Percentiles rank a stretch among this genome's conserved stretches.
phyloP scores from a whole-genome alignment of 2,888 invertebrate species.

The Ptychoptera albimana region DNA sequence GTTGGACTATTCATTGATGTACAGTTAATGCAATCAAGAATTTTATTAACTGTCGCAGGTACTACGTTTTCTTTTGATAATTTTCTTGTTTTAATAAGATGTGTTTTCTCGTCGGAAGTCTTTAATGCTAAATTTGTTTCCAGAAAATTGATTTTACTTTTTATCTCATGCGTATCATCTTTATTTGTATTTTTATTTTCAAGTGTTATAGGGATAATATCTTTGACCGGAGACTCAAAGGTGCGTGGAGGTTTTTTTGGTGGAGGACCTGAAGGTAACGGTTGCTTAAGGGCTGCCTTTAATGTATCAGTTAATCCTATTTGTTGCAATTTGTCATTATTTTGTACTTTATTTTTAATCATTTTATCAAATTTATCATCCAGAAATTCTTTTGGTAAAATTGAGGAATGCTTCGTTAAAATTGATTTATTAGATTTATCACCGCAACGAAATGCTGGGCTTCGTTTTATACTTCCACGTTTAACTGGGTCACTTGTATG shows the following conservation, averaged over 20 bases:
- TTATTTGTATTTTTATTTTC: constrained; percentile 14
- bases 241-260: constrained; percentile 61
- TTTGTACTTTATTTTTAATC: constrained; percentile 20
- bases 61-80: neutral
- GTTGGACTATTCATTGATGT: neutral
- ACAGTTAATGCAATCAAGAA: neutral
- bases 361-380: constrained; percentile 12
- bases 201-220: constrained; percentile 7
- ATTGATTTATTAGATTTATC: constrained; percentile 14
- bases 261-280: constrained; percentile 51
- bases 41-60: neutral
- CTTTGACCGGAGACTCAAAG: constrained; percentile 26
- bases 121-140: constrained; percentile 17
- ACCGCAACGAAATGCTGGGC: constrained; percentile 39
- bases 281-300: constrained; percentile 47
- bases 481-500: constrained; percentile 28
- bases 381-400: constrained; percentile 6
- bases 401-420: constrained; percentile 9
- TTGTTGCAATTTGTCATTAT: constrained; percentile 18
- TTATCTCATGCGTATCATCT: constrained; percentile 17
- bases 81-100: neutral
- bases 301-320: constrained; percentile 36
- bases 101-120: neutral
- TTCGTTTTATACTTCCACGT: constrained; percentile 34
- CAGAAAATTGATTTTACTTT: constrained; percentile 12